A percentile compares a stretch with the other conserved stretches of the same genome.
Evolutionary conservation across 2,888 invertebrate genomes (phyloP).

Genomic region (Aphodius sticticus): DNA sequence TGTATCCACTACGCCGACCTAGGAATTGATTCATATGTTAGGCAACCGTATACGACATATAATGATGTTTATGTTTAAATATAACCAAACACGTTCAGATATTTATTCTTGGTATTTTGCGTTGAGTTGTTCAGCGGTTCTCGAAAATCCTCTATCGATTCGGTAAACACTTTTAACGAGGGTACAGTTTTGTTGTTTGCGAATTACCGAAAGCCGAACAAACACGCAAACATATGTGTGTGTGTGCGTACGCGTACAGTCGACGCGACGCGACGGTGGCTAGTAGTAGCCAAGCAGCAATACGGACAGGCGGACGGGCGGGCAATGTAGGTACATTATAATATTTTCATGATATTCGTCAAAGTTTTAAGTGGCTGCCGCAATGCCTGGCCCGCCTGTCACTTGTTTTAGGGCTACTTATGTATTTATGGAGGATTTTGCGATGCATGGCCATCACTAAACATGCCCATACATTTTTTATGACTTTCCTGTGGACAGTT

Average conservation of each 20-base stretch:
- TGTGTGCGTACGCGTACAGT: neutral
- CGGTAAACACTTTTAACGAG: constrained; percentile 4
- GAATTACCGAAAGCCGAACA: constrained; percentile 4
- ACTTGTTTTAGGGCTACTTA: neutral
- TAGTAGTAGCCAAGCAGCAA: neutral
- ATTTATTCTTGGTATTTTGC: neutral
- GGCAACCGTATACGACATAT: neutral
- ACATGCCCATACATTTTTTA: neutral
- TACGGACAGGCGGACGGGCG: neutral
- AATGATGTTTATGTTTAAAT: neutral
- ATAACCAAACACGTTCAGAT: neutral
- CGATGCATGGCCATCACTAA: no score
- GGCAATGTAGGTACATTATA: neutral
- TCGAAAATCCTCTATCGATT: neutral
- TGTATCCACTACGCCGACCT: neutral
- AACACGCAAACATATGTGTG: neutral
- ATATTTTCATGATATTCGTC: constrained; percentile 4
- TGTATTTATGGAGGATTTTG: neutral
- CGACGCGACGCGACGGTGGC: neutral
- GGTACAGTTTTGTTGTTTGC: constrained; percentile 4
- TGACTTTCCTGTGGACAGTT: neutral
- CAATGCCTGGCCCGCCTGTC: neutral
- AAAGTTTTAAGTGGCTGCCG: neutral
- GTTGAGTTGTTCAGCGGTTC: neutral
- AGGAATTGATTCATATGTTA: neutral